Evolutionary conservation across 2,797 vertebrate species (phyloP), one percentile per base, ranked within the genome.

Genomic region (Poecile montanus): DNA sequence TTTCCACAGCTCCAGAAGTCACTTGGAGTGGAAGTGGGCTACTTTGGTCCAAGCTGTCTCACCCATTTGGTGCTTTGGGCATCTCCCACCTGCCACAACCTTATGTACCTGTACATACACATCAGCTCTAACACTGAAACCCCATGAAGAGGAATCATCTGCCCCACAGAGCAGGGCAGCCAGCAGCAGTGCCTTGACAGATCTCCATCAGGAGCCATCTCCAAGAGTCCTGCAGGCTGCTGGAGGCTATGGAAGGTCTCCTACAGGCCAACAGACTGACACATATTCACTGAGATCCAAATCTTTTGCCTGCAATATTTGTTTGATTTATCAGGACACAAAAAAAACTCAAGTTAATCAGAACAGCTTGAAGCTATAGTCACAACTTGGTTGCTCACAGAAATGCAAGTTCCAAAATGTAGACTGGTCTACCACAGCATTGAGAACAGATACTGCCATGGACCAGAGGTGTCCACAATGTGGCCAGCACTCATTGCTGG

Each of bases 311-410:
- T 89, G 26, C 29, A 62, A 67, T 21, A 30, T 77, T 82, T 85
- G 60, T 30, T 88, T 79, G 29, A 79, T 76, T 87, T 60, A 80
- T 34, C 32, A 53, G 50, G 47, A 91, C 75, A 80, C 38, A 72
- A 92, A 70, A 92, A 70, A 76, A 71, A 10, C 42, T 78, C 62
- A 16, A 60, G n/a, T 47, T 16, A 42, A 70, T 34, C 40, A 51
- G 34, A 83, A 44, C 38, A 85, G 68, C 45, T 66, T 76, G 57
- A 42, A 94, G 72, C 45, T 80, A 51, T 32, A 25, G 10, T 34
- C 81, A 71, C 73, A 76, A 44, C 30, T 66, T 20, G 7, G n/a
- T 40, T 4, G 0, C 56, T 89, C 60, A 42, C 19, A 70, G 36
- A 86, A 84, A 73, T 9, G 21, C 13, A 45, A 27, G 19, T 86